Conservation (phyloP, 37 sponge, comb jelly and placozoan species). For the Spongilla lacustris region DNA sequence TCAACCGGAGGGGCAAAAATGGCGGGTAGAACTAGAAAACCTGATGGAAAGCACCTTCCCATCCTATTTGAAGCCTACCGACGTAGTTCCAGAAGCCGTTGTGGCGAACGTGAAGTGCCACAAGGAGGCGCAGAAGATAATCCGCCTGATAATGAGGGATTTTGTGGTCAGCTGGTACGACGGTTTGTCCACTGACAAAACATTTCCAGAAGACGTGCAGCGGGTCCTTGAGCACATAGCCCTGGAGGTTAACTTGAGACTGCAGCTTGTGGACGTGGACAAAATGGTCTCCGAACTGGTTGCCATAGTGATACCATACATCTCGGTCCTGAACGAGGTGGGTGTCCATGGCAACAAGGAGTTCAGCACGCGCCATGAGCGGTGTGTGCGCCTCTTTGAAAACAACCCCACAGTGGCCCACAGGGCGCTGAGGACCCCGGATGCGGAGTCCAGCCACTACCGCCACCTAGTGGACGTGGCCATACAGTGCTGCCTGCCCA, state of each 20-base stretch:
- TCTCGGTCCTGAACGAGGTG: conserved; percentile 61
- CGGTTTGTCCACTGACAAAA: conserved; percentile 36
- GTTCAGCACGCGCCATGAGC: conserved; percentile 44
- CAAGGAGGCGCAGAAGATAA: conserved; percentile 71
- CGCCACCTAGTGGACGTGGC: conserved; percentile 50
- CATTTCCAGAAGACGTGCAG: conserved; percentile 59
- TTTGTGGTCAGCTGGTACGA: conserved; percentile 62
- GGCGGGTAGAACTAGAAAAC: not conserved
- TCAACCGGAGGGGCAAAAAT: conserved; percentile 14
- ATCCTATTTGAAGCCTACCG: not conserved
- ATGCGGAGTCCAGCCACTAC: conserved; percentile 42
- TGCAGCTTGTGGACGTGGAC: conserved; percentile 45
- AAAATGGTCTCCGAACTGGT: conserved; percentile 36
- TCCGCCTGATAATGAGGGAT: conserved; percentile 66
- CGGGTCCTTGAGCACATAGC: conserved; percentile 63
- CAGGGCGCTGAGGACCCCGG: conserved; percentile 34
- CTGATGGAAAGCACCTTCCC: not conserved
- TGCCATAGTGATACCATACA: conserved; percentile 46
- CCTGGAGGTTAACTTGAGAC: conserved; percentile 38
- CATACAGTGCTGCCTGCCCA: conserved; percentile 52
- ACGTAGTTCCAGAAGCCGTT: not conserved
- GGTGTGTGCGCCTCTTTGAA: conserved; percentile 57
- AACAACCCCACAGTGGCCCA: conserved; percentile 34
- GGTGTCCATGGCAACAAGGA: conserved; percentile 26
- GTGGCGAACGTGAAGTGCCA: conserved; percentile 20